A percentile compares a stretch with the other conserved stretches of the same genome.
Conservation (phyloP, 2,888 invertebrate species). For the Melanostoma scalare region DNA sequence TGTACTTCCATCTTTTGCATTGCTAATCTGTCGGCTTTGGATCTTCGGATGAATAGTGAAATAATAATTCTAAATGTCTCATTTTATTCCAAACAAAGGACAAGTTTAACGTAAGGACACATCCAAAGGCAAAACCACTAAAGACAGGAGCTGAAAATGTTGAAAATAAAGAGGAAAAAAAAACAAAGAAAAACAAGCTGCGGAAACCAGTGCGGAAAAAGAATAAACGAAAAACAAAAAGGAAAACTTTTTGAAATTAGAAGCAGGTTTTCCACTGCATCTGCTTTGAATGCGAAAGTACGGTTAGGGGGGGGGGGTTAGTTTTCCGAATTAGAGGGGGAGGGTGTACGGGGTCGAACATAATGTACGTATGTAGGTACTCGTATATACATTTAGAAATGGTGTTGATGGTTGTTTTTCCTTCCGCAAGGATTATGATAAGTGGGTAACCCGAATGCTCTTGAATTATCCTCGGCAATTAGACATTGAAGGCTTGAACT, state of each 20-base stretch:
- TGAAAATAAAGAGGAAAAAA: neutral
- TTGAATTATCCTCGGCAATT: conserved; percentile 71
- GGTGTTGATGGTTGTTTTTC: conserved; percentile 22
- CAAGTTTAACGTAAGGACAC: no score
- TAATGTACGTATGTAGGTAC: neutral
- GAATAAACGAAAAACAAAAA: neutral
- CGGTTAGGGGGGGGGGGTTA: conserved; percentile 5
- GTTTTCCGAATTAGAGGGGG: neutral
- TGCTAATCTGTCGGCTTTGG: no score
- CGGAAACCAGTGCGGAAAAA: conserved; percentile 19
- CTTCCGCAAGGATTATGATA: conserved; percentile 67
- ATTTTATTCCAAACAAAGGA: no score
- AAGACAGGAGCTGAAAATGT: no score
- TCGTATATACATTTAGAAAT: neutral
- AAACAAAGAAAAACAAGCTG: conserved; percentile 21
- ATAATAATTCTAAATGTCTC: no score
- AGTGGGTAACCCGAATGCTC: conserved; percentile 58
- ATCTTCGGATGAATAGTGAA: no score
- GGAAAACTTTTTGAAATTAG: conserved; percentile 37
- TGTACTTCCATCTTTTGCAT: no score
- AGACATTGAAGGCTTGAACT: conserved; percentile 62
- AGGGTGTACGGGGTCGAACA: neutral
- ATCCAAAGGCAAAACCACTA: no score
- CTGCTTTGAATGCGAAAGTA: conserved; percentile 60
- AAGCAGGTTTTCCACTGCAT: conserved; percentile 65